Percentiles rank a stretch among this genome's conserved stretches.
Evolutionary conservation across 2,113 vertebrate genomes (phyloP).

Genomic region (Hippocampus comes): DNA sequence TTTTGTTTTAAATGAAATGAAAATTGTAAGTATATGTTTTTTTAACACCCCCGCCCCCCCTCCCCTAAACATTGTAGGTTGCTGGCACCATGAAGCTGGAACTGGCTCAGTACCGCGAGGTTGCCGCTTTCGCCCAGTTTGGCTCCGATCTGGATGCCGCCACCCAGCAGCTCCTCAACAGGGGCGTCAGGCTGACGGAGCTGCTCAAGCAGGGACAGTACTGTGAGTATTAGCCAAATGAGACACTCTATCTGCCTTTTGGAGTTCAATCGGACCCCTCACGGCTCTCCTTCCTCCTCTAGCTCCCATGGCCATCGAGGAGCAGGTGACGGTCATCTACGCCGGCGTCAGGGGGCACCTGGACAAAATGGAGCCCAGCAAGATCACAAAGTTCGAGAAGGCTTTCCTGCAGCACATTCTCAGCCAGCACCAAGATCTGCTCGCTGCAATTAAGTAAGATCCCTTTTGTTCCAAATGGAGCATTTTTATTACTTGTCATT

Average conservation of each 20-base stretch:
- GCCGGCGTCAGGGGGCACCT: constrained; percentile 93
- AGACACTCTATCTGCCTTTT: background rate
- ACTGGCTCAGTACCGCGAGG: constrained; percentile 94
- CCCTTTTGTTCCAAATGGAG: background rate
- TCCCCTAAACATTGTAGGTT: constrained; percentile 71
- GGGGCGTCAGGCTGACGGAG: constrained; percentile 93
- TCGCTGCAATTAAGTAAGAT: constrained; percentile 82
- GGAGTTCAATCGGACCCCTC: background rate
- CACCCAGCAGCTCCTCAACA: constrained; percentile 92
- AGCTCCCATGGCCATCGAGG: constrained; percentile 98
- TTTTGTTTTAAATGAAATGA: too few species aligned
- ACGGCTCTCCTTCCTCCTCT: background rate
- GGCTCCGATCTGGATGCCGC: constrained; percentile 95
- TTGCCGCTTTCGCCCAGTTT: constrained; percentile 96
- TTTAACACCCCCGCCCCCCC: too few species aligned
- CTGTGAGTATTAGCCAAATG: constrained; percentile 70
- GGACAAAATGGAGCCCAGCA: constrained; percentile 97
- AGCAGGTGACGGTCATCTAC: constrained; percentile 95
- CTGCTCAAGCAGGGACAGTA: constrained; percentile 97
- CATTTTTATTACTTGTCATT: background rate
- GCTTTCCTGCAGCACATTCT: constrained; percentile 89
- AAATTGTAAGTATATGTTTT: too few species aligned
- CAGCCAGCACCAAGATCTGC: constrained; percentile 87
- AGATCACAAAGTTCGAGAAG: constrained; percentile 95
- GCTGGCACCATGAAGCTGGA: constrained; percentile 98